A percentile compares a stretch with the other conserved stretches of the same genome.
Evolutionary conservation across 2,797 vertebrate genomes (phyloP).

Genomic region (Pipistrellus kuhlii): DNA sequence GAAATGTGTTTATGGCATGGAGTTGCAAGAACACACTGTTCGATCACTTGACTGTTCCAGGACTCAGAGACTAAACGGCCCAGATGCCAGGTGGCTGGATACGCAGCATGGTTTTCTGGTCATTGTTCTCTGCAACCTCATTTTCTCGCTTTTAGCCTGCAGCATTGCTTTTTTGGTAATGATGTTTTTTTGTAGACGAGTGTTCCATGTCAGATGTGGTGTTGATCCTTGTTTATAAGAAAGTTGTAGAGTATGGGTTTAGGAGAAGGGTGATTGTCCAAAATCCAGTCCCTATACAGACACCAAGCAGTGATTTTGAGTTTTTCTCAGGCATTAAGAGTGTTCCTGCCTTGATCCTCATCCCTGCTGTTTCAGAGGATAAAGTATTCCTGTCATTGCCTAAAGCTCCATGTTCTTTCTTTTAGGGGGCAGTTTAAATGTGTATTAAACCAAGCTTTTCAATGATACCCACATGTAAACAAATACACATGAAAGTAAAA

Average conservation of each 20-base stretch:
- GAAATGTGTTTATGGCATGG: not conserved
- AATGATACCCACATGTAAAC: conserved; percentile 77
- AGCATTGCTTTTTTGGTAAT: not conserved
- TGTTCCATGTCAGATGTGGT: not conserved
- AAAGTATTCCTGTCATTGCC: not conserved
- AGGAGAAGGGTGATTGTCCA: not conserved
- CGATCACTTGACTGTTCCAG: conserved; percentile 29
- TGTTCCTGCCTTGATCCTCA: not conserved
- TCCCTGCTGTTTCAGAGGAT: not conserved
- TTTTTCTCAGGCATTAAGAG: not conserved
- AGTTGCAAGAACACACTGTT: conserved; percentile 35
- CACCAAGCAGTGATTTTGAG: not conserved
- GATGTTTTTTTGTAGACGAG: not conserved
- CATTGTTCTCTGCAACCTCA: conserved; percentile 30
- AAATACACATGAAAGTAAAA: conserved; percentile 70
- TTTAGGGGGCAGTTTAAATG: conserved; percentile 31
- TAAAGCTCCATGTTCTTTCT: not conserved
- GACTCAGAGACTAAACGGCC: conserved; percentile 34
- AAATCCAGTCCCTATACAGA: not conserved
- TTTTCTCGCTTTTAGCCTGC: not conserved
- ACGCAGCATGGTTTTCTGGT: conserved; percentile 69
- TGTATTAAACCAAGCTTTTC: conserved; percentile 85
- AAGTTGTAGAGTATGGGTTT: not conserved
- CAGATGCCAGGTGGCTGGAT: conserved; percentile 52
- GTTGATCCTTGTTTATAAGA: conserved; percentile 42